Conservation (phyloP, 2,113 vertebrate species). For the Pseudopodoces humilis region DNA sequence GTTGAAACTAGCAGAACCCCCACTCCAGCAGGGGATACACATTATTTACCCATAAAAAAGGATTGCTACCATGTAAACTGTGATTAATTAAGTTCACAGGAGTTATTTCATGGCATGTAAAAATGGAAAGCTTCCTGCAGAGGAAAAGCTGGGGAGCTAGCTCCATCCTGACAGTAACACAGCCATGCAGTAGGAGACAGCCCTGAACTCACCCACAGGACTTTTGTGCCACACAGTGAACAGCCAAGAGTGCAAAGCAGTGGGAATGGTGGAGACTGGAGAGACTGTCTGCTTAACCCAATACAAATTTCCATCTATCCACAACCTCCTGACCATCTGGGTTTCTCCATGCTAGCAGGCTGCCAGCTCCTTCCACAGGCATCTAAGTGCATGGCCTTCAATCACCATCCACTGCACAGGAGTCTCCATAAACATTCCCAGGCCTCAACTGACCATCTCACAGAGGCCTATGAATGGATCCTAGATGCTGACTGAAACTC, state of each 20-base stretch:
- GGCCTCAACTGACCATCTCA: not conserved
- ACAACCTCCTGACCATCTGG: not conserved
- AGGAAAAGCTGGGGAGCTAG: conserved; percentile 1
- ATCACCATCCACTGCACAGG: not conserved
- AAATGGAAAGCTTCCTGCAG: conserved; percentile 55
- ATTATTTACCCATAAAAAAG: conserved; percentile 73
- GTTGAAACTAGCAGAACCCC: not conserved
- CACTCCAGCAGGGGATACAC: conserved; percentile 43
- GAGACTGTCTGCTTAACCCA: not conserved
- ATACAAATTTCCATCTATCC: not conserved
- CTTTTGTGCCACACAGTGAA: not conserved
- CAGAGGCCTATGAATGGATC: not conserved
- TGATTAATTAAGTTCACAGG: conserved; percentile 71
- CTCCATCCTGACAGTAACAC: not conserved
- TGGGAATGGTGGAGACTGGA: not conserved
- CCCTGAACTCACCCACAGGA: not conserved
- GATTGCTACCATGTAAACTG: conserved; percentile 71
- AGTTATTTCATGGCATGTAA: conserved; percentile 44
- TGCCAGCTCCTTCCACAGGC: not conserved
- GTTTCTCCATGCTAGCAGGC: not conserved
- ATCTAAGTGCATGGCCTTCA: not conserved
- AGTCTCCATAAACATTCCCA: not conserved
- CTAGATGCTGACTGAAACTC: not conserved
- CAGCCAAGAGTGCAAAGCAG: not conserved
- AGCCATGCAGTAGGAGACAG: not conserved